These are phyloP conservation scores for Cryptus armator DNA, from an alignment of 2,888 invertebrate genomes.

Conservation along the genomic window DNA sequence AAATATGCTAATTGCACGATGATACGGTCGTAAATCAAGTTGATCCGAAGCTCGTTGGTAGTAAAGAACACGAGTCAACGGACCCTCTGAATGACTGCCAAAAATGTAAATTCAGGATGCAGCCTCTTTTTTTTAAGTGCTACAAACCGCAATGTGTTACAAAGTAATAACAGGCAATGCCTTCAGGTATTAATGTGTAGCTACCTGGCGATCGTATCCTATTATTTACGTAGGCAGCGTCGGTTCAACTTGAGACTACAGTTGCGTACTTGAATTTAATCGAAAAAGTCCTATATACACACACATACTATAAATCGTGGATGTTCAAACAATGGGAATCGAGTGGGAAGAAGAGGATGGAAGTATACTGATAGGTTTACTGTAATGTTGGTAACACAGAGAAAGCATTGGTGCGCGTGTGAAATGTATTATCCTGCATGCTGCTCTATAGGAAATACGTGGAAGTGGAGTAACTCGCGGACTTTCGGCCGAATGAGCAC, in stretches of 20 bases:
- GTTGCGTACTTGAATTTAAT: no score
- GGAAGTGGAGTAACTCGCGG: conserved; percentile 69
- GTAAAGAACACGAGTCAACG: neutral
- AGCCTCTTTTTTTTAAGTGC: neutral
- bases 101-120: conserved; percentile 51
- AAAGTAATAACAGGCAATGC: conserved; percentile 38
- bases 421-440: conserved; percentile 32
- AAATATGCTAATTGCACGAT: conserved; percentile 60
- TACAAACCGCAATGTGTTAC: conserved; percentile 24
- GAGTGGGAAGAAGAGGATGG: conserved; percentile 25
- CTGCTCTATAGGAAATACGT: conserved; percentile 29
- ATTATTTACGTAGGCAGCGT: conserved; percentile 7
- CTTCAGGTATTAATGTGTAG: conserved; percentile 15
- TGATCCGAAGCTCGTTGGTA: conserved; percentile 20
- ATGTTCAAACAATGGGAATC: conserved; percentile 45
- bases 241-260: conserved; percentile 18
- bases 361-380: conserved; percentile 14
- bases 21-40: conserved; percentile 20
- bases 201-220: conserved; percentile 2
- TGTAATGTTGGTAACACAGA: neutral
- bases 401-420: conserved; percentile 48
- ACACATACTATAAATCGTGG: neutral
- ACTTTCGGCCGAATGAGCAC: conserved; percentile 74
- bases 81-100: conserved; percentile 30
- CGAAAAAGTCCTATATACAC: no score